Base-by-base conservation (phyloP, 2,888 invertebrate genomes). In the Trachelus iudaicus region DNA sequence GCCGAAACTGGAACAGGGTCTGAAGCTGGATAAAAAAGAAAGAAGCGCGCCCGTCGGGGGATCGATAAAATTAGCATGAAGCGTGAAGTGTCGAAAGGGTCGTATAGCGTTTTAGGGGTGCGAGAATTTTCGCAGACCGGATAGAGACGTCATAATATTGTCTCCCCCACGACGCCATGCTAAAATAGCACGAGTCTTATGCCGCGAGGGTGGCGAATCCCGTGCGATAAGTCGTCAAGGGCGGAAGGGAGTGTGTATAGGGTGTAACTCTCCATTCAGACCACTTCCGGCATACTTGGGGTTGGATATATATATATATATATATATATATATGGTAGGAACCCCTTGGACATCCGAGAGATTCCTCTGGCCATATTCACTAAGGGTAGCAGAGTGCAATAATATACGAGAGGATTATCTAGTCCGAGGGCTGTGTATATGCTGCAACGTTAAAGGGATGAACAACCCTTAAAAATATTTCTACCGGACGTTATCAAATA, bases 71-170 rank as follows among this genome's bases (percentile, higher is more conserved):
- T 88, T 89, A 87, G 86, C 88, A 87, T 87, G 85, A 85, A 85
- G 85, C 84, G 85, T 84, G 84, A 88, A 87, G 82, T 81, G 83
- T 75, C 73, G 73, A 77, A 79, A 80, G 79, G 76, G 69, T 69
- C 31, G 69, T 30, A 30, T 4, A 30, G 69, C 69, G 31, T 30
- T 31, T 30, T 69, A 69, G 74, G 80, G 82, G 81, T 84, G 86
- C 75, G 75, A 79, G 74, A 73, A 80, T 75, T 40, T 40, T 40
- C 40, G 81, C 80, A 73, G 74, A 79, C 83, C 86, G 87, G 85
- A 89, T 85, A 81, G 85, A 89, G 87, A 87, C 87, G 89, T 89
- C 89, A 89, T 88, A 90, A 90, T 89, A 89, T 89, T 89, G 86
- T 87, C 86, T 85, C 83, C 82, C 40, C 84, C 81, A 80, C 84